phyloP scores from a whole-genome alignment of 1,140 invertebrate species.

The Cataglyphis hispanica region DNA sequence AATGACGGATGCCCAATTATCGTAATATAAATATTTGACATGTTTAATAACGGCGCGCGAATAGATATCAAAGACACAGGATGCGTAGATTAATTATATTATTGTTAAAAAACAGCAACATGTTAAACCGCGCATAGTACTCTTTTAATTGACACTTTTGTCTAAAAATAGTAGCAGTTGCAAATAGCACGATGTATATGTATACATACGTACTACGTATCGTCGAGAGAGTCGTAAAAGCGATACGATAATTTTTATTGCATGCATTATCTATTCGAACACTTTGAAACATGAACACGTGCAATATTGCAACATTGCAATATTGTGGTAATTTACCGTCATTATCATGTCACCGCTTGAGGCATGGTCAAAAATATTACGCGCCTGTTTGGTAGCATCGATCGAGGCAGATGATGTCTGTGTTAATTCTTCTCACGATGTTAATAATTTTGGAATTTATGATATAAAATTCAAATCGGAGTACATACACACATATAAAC shows the following conservation, averaged over 20 bases:
- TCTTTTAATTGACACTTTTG: slow-evolving; percentile 38
- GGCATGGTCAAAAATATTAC: background rate
- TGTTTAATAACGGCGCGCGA: background rate
- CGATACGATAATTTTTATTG: slow-evolving; percentile 31
- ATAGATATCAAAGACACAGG: slow-evolving; percentile 30
- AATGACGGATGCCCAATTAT: slow-evolving; percentile 42
- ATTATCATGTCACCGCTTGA: background rate
- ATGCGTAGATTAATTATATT: slow-evolving; percentile 45
- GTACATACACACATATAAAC: no score
- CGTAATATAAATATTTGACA: slow-evolving; percentile 40
- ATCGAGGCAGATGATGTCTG: background rate
- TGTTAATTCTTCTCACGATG: background rate
- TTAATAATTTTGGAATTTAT: background rate
- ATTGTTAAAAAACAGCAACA: slow-evolving; percentile 1
- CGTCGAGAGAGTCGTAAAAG: background rate
- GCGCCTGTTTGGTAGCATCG: background rate
- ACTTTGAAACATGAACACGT: slow-evolving; percentile 1
- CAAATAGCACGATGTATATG: background rate
- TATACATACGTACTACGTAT: background rate
- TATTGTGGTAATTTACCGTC: background rate
- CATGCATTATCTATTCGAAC: background rate
- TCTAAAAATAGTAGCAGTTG: background rate
- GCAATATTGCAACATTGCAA: background rate
- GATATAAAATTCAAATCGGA: no score
- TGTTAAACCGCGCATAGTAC: background rate